A percentile compares a stretch with the other conserved stretches of the same genome.
Conservation (phyloP, 2,797 vertebrate species). For the Channallabes apus region DNA sequence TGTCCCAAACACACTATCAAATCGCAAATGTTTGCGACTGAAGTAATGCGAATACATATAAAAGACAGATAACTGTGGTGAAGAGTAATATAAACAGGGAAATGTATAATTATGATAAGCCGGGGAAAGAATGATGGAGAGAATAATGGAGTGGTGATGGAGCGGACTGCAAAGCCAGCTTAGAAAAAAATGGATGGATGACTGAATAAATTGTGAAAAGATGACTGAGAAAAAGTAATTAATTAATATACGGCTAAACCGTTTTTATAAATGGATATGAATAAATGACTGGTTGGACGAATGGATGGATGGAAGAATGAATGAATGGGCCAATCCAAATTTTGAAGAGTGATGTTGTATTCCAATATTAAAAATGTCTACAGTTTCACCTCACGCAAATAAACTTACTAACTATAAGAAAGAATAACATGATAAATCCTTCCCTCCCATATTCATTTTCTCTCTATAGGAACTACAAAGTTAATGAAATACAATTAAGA, state of each 20-base stretch:
- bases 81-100: conserved; percentile 13
- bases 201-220: background rate
- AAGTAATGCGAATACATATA: background rate
- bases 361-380: background rate
- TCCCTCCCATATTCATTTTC: background rate
- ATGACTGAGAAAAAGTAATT: background rate
- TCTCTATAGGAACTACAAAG: conserved; percentile 28
- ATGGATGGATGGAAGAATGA: background rate
- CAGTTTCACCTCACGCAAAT: background rate
- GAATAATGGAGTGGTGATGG: background rate
- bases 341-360: background rate
- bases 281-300: background rate
- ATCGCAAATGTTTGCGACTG: conserved; percentile 6
- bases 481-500: conserved; percentile 54
- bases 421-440: background rate
- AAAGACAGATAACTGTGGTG: conserved; percentile 23
- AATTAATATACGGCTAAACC: background rate
- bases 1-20: background rate
- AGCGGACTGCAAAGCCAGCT: conserved; percentile 7
- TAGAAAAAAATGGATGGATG: background rate
- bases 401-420: background rate
- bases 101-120: background rate
- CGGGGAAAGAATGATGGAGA: conserved; percentile 6
- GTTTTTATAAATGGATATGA: background rate
- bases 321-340: background rate